These are phyloP conservation scores for Rhegmatorhina hoffmannsi DNA, from an alignment of 2,113 vertebrate genomes.

Conservation along the genomic window DNA sequence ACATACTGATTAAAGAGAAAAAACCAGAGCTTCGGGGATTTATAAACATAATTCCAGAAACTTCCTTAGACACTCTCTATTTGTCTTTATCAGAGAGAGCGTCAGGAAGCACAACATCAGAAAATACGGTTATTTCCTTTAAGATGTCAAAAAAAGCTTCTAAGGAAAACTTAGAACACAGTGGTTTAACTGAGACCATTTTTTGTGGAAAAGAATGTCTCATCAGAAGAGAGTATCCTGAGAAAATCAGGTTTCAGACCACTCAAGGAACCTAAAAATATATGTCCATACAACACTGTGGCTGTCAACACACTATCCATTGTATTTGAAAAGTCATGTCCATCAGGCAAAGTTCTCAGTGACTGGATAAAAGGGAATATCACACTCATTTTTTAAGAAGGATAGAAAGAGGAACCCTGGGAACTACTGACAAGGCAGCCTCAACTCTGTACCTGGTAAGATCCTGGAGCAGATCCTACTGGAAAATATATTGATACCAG, in stretches of 20 bases:
- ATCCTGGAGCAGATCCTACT: neutral
- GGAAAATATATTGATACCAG: neutral
- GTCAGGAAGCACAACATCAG: neutral
- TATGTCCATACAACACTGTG: fast-evolving
- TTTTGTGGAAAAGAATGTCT: neutral
- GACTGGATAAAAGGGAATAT: neutral
- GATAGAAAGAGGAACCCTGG: neutral
- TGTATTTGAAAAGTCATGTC: neutral
- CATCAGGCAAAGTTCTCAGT: neutral
- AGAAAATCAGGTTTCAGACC: neutral
- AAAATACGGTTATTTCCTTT: neutral
- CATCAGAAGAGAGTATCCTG: neutral
- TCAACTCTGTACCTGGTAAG: neutral
- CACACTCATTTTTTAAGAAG: neutral
- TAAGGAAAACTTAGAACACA: neutral
- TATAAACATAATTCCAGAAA: neutral
- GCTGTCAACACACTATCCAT: too few relatives aligned
- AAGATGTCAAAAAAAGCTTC: neutral
- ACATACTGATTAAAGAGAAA: neutral
- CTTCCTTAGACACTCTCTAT: neutral
- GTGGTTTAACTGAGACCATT: neutral
- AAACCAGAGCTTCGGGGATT: neutral
- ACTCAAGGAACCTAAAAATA: neutral
- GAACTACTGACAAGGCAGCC: neutral
- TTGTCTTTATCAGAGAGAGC: neutral